phyloP scores from a whole-genome alignment of 2,888 invertebrate genomes.

The Apeira syringaria region DNA sequence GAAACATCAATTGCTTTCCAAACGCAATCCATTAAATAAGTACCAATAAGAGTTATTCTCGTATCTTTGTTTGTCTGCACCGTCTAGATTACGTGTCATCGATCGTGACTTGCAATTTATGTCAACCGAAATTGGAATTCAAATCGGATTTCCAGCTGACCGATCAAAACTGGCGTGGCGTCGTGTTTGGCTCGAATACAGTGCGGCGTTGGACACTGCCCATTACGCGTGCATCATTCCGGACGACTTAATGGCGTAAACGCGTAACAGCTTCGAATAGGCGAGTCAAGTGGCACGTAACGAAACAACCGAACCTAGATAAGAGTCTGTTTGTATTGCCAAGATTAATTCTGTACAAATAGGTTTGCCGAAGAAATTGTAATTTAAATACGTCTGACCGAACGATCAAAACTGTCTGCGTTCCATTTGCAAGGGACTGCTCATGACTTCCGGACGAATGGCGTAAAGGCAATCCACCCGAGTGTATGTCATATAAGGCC shows the following conservation, averaged over 20 bases:
- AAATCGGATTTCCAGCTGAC: conserved; percentile 17
- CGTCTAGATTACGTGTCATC: conserved; percentile 9
- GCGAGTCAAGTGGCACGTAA: conserved; percentile 9
- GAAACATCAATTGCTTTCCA: conserved; percentile 18
- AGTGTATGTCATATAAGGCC: conserved; percentile 7
- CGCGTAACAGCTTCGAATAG: conserved; percentile 1
- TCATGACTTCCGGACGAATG: not conserved
- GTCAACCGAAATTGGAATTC: conserved; percentile 19
- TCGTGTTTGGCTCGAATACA: conserved; percentile 6
- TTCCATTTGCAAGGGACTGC: not conserved
- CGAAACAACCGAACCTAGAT: conserved; percentile 1
- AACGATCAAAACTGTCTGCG: not conserved
- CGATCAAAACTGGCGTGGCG: conserved; percentile 11
- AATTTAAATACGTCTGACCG: not conserved
- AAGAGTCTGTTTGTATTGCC: conserved; percentile 1
- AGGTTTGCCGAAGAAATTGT: not conserved
- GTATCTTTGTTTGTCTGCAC: not conserved
- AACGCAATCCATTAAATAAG: too few relatives aligned
- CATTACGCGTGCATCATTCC: conserved; percentile 9
- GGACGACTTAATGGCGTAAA: conserved; percentile 2
- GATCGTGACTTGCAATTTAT: conserved; percentile 9
- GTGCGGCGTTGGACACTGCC: conserved; percentile 2
- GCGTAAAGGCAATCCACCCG: conserved; percentile 1
- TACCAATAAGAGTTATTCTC: too few relatives aligned
- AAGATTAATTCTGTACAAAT: conserved; percentile 2